Evolutionary conservation across 2,888 invertebrate genomes (phyloP).

Genomic region (Machimus rusticus): DNA sequence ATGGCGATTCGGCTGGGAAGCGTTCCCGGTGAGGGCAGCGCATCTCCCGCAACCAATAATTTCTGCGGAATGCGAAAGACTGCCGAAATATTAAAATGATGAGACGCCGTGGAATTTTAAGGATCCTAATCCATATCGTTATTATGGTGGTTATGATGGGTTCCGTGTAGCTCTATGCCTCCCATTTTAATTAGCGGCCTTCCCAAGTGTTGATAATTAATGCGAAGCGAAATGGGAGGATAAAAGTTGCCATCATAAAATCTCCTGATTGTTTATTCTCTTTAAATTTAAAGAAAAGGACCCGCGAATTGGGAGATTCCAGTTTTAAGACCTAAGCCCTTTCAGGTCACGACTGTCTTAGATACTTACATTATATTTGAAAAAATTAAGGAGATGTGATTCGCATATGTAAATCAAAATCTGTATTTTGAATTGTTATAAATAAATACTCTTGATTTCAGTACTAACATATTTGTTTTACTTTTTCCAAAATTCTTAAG

Average conservation of each 20-base stretch:
- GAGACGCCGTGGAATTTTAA: constrained; percentile 35
- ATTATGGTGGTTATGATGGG: neutral
- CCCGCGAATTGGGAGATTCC: neutral
- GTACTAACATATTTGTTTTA: too few relatives aligned
- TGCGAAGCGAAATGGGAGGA: constrained; percentile 7
- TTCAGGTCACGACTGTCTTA: neutral
- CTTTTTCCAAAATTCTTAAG: too few relatives aligned
- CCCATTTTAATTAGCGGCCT: constrained; percentile 25
- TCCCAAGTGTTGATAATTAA: constrained; percentile 38
- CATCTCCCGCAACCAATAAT: constrained; percentile 30
- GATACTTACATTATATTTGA: neutral
- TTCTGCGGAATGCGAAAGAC: constrained; percentile 35
- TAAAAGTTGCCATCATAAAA: neutral
- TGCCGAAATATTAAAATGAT: constrained; percentile 41
- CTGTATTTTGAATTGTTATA: too few relatives aligned
- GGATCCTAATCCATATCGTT: constrained; percentile 22
- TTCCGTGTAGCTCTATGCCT: neutral
- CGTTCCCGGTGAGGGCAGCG: neutral
- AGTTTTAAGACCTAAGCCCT: neutral
- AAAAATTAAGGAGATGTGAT: neutral
- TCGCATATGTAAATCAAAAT: neutral
- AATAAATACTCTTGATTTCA: too few relatives aligned
- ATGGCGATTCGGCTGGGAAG: neutral
- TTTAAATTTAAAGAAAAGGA: neutral
- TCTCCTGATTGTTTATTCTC: constrained; percentile 15